phyloP scores from a whole-genome alignment of 2,888 invertebrate genomes.

The Microctonus hyperodae region DNA sequence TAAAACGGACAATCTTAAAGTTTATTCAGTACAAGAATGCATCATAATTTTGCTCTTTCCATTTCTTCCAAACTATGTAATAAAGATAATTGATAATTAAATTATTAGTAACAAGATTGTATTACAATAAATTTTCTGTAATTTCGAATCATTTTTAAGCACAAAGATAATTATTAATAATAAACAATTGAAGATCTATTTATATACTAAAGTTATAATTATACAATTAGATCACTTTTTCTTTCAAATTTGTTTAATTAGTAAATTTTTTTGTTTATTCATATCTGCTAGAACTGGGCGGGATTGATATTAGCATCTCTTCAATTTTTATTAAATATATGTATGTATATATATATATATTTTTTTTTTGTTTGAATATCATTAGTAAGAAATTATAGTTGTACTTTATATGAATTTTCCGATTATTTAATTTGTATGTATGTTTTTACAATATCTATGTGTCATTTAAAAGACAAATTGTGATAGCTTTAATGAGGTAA shows the following conservation, averaged over 20 bases:
- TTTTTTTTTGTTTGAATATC: slow-evolving; percentile 28
- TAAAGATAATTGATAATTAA: slow-evolving; percentile 26
- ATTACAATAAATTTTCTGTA: background rate
- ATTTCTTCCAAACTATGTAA: slow-evolving; percentile 17
- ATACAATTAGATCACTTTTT: background rate
- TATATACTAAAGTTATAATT: background rate
- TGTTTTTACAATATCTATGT: background rate
- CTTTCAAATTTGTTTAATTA: slow-evolving; percentile 7
- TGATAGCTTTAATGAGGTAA: slow-evolving; percentile 1
- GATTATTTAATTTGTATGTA: background rate
- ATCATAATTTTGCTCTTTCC: slow-evolving; percentile 9
- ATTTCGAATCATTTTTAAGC: background rate
- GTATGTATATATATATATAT: slow-evolving; percentile 49
- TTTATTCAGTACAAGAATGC: slow-evolving; percentile 29
- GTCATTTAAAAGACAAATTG: background rate
- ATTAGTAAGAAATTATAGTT: slow-evolving; percentile 58
- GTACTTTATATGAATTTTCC: slow-evolving; percentile 48
- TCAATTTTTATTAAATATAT: slow-evolving; percentile 44
- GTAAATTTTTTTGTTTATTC: background rate
- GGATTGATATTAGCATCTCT: background rate
- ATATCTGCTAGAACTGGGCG: background rate
- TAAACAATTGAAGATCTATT: background rate
- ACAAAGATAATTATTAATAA: background rate
- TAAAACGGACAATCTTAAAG: slow-evolving; percentile 27
- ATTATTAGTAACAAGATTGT: slow-evolving; percentile 24